These are phyloP conservation scores for Spodoptera littoralis DNA, from an alignment of 2,888 invertebrate species.

Conservation along the genomic window DNA sequence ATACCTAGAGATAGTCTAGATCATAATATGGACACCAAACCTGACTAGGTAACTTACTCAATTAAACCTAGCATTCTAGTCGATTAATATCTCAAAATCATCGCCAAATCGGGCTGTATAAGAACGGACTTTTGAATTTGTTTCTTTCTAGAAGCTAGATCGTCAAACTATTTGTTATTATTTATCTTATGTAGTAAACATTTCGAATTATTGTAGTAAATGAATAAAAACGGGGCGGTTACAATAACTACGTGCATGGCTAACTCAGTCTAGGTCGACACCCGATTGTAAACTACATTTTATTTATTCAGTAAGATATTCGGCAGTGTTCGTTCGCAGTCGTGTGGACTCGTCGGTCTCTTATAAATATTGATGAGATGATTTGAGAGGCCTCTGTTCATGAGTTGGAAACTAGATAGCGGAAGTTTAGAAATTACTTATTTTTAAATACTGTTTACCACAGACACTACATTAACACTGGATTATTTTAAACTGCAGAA, in stretches of 20 bases:
- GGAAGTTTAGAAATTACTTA: slow-evolving; percentile 4
- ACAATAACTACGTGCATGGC: slow-evolving; percentile 16
- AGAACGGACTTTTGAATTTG: slow-evolving; percentile 18
- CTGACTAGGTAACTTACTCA: slow-evolving; percentile 34
- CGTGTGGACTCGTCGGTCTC: slow-evolving; percentile 1
- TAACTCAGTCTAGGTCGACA: slow-evolving; percentile 34
- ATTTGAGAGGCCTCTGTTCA: slow-evolving; percentile 8
- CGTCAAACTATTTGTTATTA: too few species aligned
- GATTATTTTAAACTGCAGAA: slow-evolving; percentile 6
- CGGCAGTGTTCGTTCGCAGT: slow-evolving; percentile 49
- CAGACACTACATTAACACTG: not conserved
- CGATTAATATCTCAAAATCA: slow-evolving; percentile 6
- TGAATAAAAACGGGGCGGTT: not conserved
- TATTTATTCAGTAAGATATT: slow-evolving; percentile 25
- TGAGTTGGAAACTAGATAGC: slow-evolving; percentile 8
- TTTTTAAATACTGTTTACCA: slow-evolving; percentile 4
- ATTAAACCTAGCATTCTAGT: slow-evolving; percentile 49
- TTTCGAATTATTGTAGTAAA: too few species aligned
- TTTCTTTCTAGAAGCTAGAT: not conserved
- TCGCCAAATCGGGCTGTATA: slow-evolving; percentile 13
- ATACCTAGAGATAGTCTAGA: slow-evolving; percentile 19
- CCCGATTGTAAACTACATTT: slow-evolving; percentile 9
- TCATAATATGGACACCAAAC: slow-evolving; percentile 35
- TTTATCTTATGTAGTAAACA: too few species aligned
- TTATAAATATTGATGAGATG: slow-evolving; percentile 21